These are phyloP conservation scores for Dolichoris vasculosae DNA, from an alignment of 1,140 invertebrate species.

Conservation along the genomic window DNA sequence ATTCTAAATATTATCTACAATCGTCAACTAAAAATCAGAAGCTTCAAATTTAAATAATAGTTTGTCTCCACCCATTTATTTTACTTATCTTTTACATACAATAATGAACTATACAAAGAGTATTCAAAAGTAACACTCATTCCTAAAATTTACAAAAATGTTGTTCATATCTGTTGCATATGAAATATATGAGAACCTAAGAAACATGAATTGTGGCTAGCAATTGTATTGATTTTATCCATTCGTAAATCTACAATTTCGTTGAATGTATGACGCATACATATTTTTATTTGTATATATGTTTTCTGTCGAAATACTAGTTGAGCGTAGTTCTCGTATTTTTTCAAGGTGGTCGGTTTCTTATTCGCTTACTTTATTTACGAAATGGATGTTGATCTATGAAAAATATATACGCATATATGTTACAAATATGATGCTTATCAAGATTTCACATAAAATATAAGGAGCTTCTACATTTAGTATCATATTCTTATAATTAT, in stretches of 20 bases:
- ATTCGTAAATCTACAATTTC: background rate
- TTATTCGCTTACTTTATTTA: background rate
- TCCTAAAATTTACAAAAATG: background rate
- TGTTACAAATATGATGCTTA: background rate
- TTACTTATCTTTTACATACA: background rate
- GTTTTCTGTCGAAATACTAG: background rate
- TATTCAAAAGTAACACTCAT: background rate
- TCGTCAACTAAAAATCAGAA: background rate
- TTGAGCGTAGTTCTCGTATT: background rate
- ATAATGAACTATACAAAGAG: background rate
- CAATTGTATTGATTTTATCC: background rate
- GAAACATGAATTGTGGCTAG: background rate
- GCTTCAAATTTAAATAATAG: too few relatives aligned
- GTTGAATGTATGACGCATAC: background rate
- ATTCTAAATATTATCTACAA: background rate
- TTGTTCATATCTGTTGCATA: too few relatives aligned
- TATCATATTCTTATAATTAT: background rate
- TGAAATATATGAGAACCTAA: background rate
- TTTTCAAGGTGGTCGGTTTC: background rate
- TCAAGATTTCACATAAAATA: background rate
- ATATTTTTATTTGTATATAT: background rate
- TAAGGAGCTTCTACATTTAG: background rate
- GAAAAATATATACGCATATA: background rate
- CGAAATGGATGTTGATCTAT: background rate
- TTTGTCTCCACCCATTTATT: background rate